Conservation (phyloP, 2,113 vertebrate genomes). For the Orthonyx spaldingii region DNA sequence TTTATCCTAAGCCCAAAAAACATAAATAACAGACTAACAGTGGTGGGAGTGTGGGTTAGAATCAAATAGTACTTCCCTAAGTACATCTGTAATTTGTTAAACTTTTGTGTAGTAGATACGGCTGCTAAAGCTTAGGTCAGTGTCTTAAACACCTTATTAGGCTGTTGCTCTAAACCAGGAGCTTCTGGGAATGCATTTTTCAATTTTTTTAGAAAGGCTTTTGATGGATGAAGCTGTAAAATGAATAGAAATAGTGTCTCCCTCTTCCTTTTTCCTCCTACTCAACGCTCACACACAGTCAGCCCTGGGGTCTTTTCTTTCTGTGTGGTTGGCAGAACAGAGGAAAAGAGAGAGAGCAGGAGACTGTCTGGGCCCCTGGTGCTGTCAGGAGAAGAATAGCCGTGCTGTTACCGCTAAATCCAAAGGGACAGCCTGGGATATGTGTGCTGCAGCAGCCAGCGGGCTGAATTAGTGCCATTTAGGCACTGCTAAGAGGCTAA, state of each 20-base stretch:
- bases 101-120: background rate
- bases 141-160: slow-evolving; percentile 26
- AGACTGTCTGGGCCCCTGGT: slow-evolving; percentile 56
- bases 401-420: slow-evolving; percentile 36
- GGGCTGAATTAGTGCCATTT: slow-evolving; percentile 56
- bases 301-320: slow-evolving; percentile 65
- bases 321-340: slow-evolving; percentile 61
- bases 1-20: background rate
- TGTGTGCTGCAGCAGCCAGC: slow-evolving; percentile 44
- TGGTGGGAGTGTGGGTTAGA: background rate
- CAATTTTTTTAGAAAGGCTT: background rate
- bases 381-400: slow-evolving; percentile 57
- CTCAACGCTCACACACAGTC: slow-evolving; percentile 46
- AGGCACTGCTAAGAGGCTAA: slow-evolving; percentile 53
- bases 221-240: slow-evolving; percentile 57
- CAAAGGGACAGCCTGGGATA: slow-evolving; percentile 46
- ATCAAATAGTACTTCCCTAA: background rate
- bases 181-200: slow-evolving; percentile 36
- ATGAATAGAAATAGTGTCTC: slow-evolving; percentile 68
- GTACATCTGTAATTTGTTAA: background rate
- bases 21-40: background rate
- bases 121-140: background rate
- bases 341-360: slow-evolving; percentile 27
- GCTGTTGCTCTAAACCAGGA: slow-evolving; percentile 35
- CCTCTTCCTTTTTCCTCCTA: slow-evolving; percentile 66